Conservation (phyloP, 2,113 vertebrate species). For the Semicossyphus pulcher region DNA sequence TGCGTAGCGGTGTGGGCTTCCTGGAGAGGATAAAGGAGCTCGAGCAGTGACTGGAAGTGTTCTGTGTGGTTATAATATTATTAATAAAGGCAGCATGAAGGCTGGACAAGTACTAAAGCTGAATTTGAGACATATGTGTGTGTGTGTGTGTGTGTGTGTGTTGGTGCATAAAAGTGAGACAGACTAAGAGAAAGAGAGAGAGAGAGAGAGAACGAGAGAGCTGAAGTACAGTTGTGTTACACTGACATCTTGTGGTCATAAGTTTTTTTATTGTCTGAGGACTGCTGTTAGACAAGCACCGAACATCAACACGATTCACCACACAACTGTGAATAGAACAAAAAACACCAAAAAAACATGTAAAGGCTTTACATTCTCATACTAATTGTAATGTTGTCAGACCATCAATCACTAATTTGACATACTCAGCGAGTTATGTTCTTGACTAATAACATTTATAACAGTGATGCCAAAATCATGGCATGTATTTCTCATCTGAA, state of each 20-base stretch:
- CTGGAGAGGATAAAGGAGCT: constrained; percentile 45
- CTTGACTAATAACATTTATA: too few species aligned
- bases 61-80: constrained; percentile 46
- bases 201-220: not conserved
- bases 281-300: not conserved
- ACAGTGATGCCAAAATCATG: too few species aligned
- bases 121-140: not conserved
- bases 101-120: constrained; percentile 11
- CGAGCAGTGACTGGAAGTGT: constrained; percentile 51
- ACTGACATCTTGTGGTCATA: constrained; percentile 72
- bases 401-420: too few species aligned
- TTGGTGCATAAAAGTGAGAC: not conserved
- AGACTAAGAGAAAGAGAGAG: not conserved
- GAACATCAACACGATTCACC: not conserved
- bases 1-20: constrained; percentile 46
- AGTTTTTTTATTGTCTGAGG: not conserved
- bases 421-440: too few species aligned
- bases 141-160: constrained; percentile 7
- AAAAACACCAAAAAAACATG: not conserved
- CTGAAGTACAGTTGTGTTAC: constrained; percentile 37
- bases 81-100: constrained; percentile 46
- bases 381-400: too few species aligned
- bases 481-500: too few species aligned
- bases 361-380: not conserved
- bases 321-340: not conserved